phyloP scores from a whole-genome alignment of 2,888 invertebrate genomes.

The Eutolmus rufibarbis region DNA sequence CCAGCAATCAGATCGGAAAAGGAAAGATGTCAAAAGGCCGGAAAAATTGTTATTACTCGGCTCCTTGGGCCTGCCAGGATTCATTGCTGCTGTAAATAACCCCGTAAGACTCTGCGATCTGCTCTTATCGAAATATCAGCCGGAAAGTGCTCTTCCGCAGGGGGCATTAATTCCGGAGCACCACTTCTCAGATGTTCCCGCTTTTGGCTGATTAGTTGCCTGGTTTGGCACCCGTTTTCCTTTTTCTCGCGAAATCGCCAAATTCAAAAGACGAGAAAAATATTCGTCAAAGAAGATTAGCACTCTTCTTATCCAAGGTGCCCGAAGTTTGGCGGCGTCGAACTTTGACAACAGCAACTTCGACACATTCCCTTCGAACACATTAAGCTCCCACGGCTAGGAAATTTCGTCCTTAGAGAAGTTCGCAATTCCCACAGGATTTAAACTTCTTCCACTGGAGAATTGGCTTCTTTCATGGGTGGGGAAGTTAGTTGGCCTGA shows the following conservation, averaged over 20 bases:
- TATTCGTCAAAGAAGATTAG: not conserved
- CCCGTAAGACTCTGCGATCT: not conserved
- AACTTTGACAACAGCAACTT: not conserved
- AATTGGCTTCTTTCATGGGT: not conserved
- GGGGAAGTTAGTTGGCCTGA: not conserved
- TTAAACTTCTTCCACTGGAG: not conserved
- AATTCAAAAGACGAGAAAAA: not conserved
- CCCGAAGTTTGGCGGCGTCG: not conserved
- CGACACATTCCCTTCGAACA: not conserved
- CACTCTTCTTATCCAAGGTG: not conserved
- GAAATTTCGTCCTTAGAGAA: not conserved
- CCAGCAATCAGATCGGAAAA: not conserved
- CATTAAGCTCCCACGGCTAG: not conserved
- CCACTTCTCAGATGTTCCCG: not conserved
- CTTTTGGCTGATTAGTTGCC: not conserved
- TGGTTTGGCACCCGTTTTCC: not conserved
- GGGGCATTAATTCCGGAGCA: not conserved
- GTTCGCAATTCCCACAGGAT: not conserved
- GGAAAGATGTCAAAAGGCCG: constrained; percentile 29
- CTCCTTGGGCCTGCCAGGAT: not conserved
- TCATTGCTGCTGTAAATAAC: constrained; percentile 3
- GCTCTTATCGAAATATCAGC: constrained; percentile 22
- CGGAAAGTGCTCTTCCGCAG: not conserved
- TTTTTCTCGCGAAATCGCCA: not conserved
- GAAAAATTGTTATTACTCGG: constrained; percentile 38